Evolutionary conservation across 1,140 invertebrate species (phyloP), one percentile per base, ranked within the genome.

Genomic region (Aphis gossypii): DNA sequence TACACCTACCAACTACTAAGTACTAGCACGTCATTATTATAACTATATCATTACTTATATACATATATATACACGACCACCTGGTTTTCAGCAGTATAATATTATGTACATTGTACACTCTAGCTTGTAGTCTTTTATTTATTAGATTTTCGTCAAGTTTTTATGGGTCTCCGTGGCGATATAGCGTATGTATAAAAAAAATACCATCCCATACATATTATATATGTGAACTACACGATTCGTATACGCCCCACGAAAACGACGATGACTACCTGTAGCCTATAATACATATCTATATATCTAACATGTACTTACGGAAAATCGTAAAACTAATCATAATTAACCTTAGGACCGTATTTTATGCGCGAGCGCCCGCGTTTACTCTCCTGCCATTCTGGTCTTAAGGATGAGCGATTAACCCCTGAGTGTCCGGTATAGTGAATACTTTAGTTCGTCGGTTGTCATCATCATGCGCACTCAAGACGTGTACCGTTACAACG

Each of bases 271-370:
- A 76, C 60, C 30, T 68, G 30, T 76, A n/a, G 4, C 60, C 60
- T 60, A 60, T 60, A 30, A 30, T 68, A 14, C 14, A 14, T 68
- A 14, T 35, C 14, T 76, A 76, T 76, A 60, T 30, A 14, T n/a
- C 14, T 76, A 20, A 35, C 60, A 9, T 14, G 41, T 46, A n/a
- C 14, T 8, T 41, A 84, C 84, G 41, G 44, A n/a, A 87, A 87
- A 87, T n/a, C 84, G 23, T 87, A 46, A 48, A 7, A 20, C 84
- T 87, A 87, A 87, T 87, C 84, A 87, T 87, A 87, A 87, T 87
- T 46, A 87, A 87, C 41, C 44, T 44, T 21, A 23, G 25, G 21
- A 30, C 21, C 41, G 83, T 44, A 46, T 44, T 44, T 25, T 86
- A 44, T 5, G 83, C 83, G 9, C 41, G 25, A 25, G 84, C 44